phyloP scores from a whole-genome alignment of 2,797 vertebrate genomes.

The Sphaeramia orbicularis region DNA sequence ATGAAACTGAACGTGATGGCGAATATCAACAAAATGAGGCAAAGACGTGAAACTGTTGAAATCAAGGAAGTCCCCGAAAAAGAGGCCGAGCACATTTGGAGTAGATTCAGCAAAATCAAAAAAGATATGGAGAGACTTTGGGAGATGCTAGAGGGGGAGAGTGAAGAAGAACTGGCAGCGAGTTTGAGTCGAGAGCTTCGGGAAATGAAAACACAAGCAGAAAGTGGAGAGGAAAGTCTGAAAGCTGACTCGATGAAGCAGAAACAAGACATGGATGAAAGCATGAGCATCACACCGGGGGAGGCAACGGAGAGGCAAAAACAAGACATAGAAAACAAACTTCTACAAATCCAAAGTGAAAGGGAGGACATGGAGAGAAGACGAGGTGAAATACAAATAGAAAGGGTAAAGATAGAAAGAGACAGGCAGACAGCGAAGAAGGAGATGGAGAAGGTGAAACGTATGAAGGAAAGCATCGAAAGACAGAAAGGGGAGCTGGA shows the following conservation, averaged over 20 bases:
- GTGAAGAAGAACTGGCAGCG: slow-evolving; percentile 35
- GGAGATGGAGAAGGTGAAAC: slow-evolving; percentile 64
- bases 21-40: slow-evolving; percentile 55
- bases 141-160: slow-evolving; percentile 56
- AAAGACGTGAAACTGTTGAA: slow-evolving; percentile 32
- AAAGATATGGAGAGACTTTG: slow-evolving; percentile 63
- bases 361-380: slow-evolving; percentile 56
- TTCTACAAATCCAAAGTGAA: slow-evolving; percentile 49
- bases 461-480: slow-evolving; percentile 51
- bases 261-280: slow-evolving; percentile 40
- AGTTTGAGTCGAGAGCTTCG: slow-evolving; percentile 34
- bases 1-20: slow-evolving; percentile 51
- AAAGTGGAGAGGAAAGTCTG: slow-evolving; percentile 23
- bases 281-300: slow-evolving; percentile 24
- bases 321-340: slow-evolving; percentile 37
- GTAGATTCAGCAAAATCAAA: slow-evolving; percentile 59
- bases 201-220: slow-evolving; percentile 38
- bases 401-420: slow-evolving; percentile 60
- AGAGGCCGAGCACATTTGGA: slow-evolving; percentile 22
- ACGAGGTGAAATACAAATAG: slow-evolving; percentile 49
- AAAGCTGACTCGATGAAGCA: slow-evolving; percentile 47
- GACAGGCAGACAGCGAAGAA: slow-evolving; percentile 51
- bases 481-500: slow-evolving; percentile 63
- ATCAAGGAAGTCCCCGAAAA: slow-evolving; percentile 30
- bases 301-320: slow-evolving; percentile 54